A percentile compares a stretch with the other conserved stretches of the same genome.
phyloP scores from a whole-genome alignment of 2,888 invertebrate species.

The Eupithecia vulgata region DNA sequence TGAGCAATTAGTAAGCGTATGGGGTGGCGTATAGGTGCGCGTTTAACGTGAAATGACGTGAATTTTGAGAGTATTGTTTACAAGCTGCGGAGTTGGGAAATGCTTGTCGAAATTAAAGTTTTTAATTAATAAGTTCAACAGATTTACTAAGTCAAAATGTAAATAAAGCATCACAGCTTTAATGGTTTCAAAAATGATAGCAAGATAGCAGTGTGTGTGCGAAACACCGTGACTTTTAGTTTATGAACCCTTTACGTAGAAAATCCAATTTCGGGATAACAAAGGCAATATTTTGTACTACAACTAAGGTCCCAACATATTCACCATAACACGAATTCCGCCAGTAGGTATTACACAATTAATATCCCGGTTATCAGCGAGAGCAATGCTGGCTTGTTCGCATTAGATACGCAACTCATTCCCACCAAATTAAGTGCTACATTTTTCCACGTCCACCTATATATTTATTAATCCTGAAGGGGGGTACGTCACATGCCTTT shows the following conservation, averaged over 20 bases:
- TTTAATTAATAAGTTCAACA: slow-evolving; percentile 18
- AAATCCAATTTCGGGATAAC: slow-evolving; percentile 29
- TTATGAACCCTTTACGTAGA: slow-evolving; percentile 12
- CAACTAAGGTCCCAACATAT: slow-evolving; percentile 37
- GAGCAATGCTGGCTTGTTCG: slow-evolving; percentile 55
- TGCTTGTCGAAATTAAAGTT: slow-evolving; percentile 26
- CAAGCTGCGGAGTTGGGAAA: slow-evolving; percentile 25
- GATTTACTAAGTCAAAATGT: neutral
- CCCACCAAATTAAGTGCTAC: slow-evolving; percentile 77
- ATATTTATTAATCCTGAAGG: slow-evolving; percentile 77
- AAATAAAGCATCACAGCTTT: neutral
- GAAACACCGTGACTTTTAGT: neutral
- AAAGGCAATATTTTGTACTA: slow-evolving; percentile 36
- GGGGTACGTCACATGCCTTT: slow-evolving; percentile 78
- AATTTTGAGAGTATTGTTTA: slow-evolving; percentile 47
- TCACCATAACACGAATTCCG: slow-evolving; percentile 44
- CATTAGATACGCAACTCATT: slow-evolving; percentile 74
- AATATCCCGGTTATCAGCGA: slow-evolving; percentile 55
- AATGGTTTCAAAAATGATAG: neutral
- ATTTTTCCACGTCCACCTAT: slow-evolving; percentile 81
- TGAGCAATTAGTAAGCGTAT: slow-evolving; percentile 77
- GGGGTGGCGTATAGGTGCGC: slow-evolving; percentile 42
- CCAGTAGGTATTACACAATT: slow-evolving; percentile 43
- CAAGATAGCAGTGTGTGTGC: neutral
- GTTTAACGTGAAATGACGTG: slow-evolving; percentile 44